Percentiles rank a stretch among this genome's conserved stretches.
These are phyloP conservation scores for Unio pictorum DNA, from an alignment of 2,888 invertebrate genomes.

Conservation along the genomic window DNA sequence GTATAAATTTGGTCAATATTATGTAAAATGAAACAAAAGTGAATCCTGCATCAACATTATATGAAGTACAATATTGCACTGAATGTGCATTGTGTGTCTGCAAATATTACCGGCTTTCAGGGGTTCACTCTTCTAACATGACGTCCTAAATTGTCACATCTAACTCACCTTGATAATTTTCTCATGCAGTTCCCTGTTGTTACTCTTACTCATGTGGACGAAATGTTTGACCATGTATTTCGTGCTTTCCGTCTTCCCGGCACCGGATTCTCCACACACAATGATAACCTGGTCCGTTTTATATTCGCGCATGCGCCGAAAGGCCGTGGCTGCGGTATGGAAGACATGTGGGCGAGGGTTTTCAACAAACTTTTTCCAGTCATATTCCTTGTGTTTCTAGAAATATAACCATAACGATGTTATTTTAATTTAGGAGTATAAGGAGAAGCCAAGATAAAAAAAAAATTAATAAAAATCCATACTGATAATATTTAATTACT, in stretches of 20 bases:
- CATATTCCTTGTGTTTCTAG: slow-evolving; percentile 33
- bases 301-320: slow-evolving; percentile 36
- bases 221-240: slow-evolving; percentile 25
- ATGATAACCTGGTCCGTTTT: slow-evolving; percentile 34
- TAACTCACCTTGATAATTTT: slow-evolving; percentile 16
- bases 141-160: too few relatives aligned
- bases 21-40: too few relatives aligned
- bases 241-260: slow-evolving; percentile 61
- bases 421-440: neutral
- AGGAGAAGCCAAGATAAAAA: too few relatives aligned
- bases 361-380: slow-evolving; percentile 20
- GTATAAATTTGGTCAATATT: too few relatives aligned
- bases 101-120: too few relatives aligned
- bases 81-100: too few relatives aligned
- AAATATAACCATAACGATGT: slow-evolving; percentile 1
- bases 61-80: too few relatives aligned
- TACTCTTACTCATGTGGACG: slow-evolving; percentile 19
- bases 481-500: too few relatives aligned
- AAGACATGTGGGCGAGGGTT: slow-evolving; percentile 33
- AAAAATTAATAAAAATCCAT: too few relatives aligned
- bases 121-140: too few relatives aligned
- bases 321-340: slow-evolving; percentile 36
- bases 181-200: slow-evolving; percentile 11
- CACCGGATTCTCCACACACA: slow-evolving; percentile 32
- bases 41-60: too few relatives aligned